Conservation (phyloP, 2,113 vertebrate genomes). For the Microtus pennsylvanicus region DNA sequence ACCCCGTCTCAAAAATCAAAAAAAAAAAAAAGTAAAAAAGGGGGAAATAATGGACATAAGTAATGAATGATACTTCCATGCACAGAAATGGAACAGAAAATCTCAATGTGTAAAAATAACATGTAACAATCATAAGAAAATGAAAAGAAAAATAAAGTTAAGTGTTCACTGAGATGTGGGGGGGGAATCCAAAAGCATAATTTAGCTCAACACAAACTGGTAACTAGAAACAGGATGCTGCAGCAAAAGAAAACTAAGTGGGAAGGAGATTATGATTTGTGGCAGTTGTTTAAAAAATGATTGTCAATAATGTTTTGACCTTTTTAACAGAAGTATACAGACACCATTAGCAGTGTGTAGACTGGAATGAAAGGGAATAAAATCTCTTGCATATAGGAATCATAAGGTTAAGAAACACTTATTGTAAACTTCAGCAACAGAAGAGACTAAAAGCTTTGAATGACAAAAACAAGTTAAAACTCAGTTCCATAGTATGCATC, state of each 20-base stretch:
- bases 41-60: neutral
- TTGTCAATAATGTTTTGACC: slow-evolving; percentile 23
- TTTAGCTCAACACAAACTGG: slow-evolving; percentile 40
- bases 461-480: slow-evolving; percentile 37
- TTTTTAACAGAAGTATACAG: neutral
- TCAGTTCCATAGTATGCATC: neutral
- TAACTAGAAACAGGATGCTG: slow-evolving; percentile 20
- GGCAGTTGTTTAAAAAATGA: neutral
- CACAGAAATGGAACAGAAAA: neutral
- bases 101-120: neutral
- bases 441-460: slow-evolving; percentile 20
- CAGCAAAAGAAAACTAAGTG: slow-evolving; percentile 11
- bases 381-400: neutral
- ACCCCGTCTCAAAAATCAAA: too few species aligned
- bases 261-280: slow-evolving; percentile 22
- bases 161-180: neutral
- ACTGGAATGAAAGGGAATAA: slow-evolving; percentile 46
- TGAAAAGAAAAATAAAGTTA: neutral
- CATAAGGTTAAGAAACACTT: neutral
- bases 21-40: neutral
- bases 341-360: neutral
- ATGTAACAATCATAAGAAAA: neutral
- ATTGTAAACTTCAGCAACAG: neutral
- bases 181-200: neutral
- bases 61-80: neutral